Base-by-base conservation (phyloP, 2,888 invertebrate genomes). In the Augiades crinisus region DNA sequence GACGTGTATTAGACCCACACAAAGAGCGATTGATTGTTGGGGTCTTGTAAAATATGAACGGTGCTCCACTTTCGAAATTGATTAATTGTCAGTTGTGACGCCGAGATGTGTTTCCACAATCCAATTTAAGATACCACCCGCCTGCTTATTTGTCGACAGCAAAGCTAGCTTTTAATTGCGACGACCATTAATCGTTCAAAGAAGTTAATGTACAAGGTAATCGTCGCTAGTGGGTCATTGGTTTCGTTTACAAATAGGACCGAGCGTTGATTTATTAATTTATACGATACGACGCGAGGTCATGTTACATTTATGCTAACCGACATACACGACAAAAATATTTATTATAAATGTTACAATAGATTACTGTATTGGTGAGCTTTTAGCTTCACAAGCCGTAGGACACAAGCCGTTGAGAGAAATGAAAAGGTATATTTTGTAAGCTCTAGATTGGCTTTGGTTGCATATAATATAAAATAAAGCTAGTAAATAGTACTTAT, bases 1-100 rank as follows among this genome's bases (percentile, higher is more conserved):
- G 79, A 79, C 78, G 70, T 68, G 68, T 60, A 68, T 73, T 70
- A 72, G 87, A 86, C 87, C 87, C 88, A 88, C 89, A 85, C 88
- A 81, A 82, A 81, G 85, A 72, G 73, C 75, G 78, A 83, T 84
- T 84, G 81, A 85, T 83, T 62, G 78, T 64, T 72, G 59, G 65
- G 63, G 68, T 68, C 76, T 75, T 70, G 70, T 78, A 77, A 84
- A 83, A 82, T 84, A 82, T 79, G 73, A 78, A 72, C 65, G 58
- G 56, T 67, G 81, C 67, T 83, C 82, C 65, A 82, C 66, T 78
- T 85, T 79, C 71, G 62, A 70, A 81, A 86, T 86, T 88, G 87
- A 89, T 88, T 87, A 88, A 89, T 89, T 84, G 79, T 79, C 62
- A 70, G 78, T 75, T 73, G 66, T 64, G 72, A 69, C 65, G 72